Conservation (phyloP, 2,888 invertebrate species). For the Branchinecta sandiegonensis region DNA sequence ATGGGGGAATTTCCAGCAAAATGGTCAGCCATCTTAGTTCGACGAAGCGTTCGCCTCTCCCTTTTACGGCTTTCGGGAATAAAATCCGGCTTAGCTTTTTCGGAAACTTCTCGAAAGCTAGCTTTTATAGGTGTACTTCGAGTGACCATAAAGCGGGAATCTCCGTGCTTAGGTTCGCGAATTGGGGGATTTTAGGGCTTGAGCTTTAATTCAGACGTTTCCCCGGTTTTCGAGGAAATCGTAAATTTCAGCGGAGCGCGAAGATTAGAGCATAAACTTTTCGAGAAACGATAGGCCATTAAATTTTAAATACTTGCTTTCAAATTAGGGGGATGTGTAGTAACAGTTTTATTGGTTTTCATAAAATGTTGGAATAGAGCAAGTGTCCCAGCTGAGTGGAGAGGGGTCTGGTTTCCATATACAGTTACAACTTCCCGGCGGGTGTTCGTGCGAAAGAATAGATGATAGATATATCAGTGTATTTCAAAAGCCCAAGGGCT, state of each 20-base stretch:
- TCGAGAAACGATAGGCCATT: background rate
- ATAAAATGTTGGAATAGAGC: slow-evolving; percentile 1
- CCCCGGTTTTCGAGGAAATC: slow-evolving; percentile 14
- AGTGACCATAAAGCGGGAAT: slow-evolving; percentile 4
- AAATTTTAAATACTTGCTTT: slow-evolving; percentile 11
- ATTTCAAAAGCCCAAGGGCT: too few relatives aligned
- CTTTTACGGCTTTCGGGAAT: too few relatives aligned
- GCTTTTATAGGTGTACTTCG: background rate
- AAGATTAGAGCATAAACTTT: slow-evolving; percentile 11
- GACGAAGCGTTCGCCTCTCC: too few relatives aligned
- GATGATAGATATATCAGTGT: too few relatives aligned
- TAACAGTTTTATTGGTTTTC: slow-evolving; percentile 18
- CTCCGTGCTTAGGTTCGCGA: background rate
- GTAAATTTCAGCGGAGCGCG: slow-evolving; percentile 15
- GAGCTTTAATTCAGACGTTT: slow-evolving; percentile 7
- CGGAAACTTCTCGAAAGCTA: background rate
- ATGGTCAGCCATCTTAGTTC: too few relatives aligned
- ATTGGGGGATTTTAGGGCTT: background rate
- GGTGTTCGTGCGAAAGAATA: too few relatives aligned
- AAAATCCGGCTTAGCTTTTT: too few relatives aligned
- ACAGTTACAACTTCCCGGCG: too few relatives aligned
- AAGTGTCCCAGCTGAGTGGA: background rate
- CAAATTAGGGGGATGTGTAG: slow-evolving; percentile 9
- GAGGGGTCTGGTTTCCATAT: background rate
- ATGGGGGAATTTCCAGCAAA: too few relatives aligned